Evolutionary conservation across 2,797 vertebrate genomes (phyloP).

Genomic region (Macropus fuliginosus): DNA sequence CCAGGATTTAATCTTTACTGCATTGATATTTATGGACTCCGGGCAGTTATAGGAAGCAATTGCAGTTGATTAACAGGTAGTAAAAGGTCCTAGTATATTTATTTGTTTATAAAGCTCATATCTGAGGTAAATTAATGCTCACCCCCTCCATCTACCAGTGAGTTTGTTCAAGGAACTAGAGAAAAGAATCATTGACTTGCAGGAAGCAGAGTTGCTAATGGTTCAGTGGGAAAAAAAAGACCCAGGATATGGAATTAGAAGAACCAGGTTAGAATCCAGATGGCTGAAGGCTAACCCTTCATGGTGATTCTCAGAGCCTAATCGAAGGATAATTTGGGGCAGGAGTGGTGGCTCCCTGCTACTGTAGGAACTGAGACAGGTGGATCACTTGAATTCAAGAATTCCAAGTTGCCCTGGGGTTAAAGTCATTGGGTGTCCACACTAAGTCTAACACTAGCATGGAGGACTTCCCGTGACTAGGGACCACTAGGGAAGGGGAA

Average conservation of each 20-base stretch:
- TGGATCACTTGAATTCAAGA: neutral
- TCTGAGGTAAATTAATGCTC: slow-evolving; percentile 6
- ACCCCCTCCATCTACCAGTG: neutral
- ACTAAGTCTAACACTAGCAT: neutral
- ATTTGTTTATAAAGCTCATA: slow-evolving; percentile 17
- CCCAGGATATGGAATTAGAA: neutral
- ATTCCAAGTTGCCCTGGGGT: neutral
- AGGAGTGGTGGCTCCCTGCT: neutral
- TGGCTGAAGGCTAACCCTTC: neutral
- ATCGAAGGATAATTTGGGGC: neutral
- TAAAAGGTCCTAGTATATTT: slow-evolving; percentile 8
- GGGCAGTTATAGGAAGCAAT: neutral
- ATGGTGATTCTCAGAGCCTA: neutral
- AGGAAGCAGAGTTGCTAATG: neutral
- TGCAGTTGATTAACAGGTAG: neutral
- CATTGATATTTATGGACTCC: neutral
- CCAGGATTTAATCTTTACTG: slow-evolving; percentile 12
- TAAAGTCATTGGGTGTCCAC: neutral
- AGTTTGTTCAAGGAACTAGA: neutral
- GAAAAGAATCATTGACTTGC: neutral
- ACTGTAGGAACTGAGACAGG: neutral
- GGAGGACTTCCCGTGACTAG: neutral
- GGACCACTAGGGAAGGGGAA: neutral
- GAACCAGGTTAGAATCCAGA: neutral
- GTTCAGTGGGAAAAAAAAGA: neutral